Base-by-base conservation (phyloP, 2,113 vertebrate species). In the Petroica traversi region DNA sequence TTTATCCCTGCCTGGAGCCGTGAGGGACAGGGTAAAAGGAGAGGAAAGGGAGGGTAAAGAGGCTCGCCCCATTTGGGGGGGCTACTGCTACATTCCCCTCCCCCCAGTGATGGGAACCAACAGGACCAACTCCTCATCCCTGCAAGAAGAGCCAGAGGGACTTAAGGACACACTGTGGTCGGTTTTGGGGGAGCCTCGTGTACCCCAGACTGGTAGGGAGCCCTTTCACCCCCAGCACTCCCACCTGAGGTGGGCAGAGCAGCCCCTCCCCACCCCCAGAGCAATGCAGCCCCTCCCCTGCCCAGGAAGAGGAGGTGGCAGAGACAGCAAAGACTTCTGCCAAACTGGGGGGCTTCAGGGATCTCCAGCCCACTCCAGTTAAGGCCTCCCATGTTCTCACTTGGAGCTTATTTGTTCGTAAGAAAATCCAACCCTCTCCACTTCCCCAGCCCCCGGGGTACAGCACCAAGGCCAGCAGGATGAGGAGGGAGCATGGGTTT, bases 161-260 rank as follows among this genome's bases (percentile, higher is more conserved):
- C 7, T 31, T 6, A 3, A 18, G 72, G 49, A 40, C 14, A 5
- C 1, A 0, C 4, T 43, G 10, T 7, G 15, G 34, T 14, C 23
- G 55, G 18, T 31, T 12, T 2, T 48, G 15, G 34, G 18, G 31
- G 34, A 48, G 18, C 11, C 19, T 17, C 0, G 3, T 10, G 49
- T 12, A 3, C 25, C 34, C 25, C 45, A 68, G 26, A 16, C 22
- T 2, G 6, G 33, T 31, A 45, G 14, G 45, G 45, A 73, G 3
- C 66, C 5, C 52, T 29, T 11, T 8, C 14, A 34, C 1, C n/a
- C 6, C 20, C 43, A 16, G 8, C 8, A 7, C 13, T 22, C 45
- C 43, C n/a, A 25, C 8, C 45, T 9, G 5, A 4, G n/a, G 14
- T 33, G 45, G n/a, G 52, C 36, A 71, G 28, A 29, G 46, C 51